Conservation (phyloP, 2,888 invertebrate species). For the Bruchidius siliquastri region DNA sequence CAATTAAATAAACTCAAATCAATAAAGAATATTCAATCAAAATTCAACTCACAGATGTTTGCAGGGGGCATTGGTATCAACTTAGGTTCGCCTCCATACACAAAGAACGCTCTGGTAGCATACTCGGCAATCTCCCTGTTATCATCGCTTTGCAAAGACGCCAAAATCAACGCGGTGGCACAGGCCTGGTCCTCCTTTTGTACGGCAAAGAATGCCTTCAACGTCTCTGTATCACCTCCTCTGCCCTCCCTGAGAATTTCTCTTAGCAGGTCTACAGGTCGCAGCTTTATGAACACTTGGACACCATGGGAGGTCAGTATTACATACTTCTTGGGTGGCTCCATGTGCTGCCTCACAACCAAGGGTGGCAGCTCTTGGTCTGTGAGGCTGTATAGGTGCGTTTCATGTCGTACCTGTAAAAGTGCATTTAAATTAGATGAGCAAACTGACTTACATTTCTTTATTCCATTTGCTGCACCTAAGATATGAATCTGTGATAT, state of each 20-base stretch:
- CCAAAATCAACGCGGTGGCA: conserved; percentile 79
- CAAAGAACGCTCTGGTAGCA: conserved; percentile 88
- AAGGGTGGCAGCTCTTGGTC: conserved; percentile 57
- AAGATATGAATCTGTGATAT: too few relatives aligned
- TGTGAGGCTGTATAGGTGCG: conserved; percentile 10
- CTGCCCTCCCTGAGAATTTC: conserved; percentile 75
- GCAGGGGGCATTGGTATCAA: conserved; percentile 28
- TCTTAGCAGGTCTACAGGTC: conserved; percentile 83
- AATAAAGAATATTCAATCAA: too few relatives aligned
- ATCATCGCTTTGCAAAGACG: conserved; percentile 62
- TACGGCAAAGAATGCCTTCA: conserved; percentile 80
- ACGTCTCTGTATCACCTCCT: conserved; percentile 80
- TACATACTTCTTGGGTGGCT: conserved; percentile 72
- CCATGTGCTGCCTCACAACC: conserved; percentile 66
- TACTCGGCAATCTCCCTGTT: conserved; percentile 73
- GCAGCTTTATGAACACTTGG: conserved; percentile 74
- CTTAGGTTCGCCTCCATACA: conserved; percentile 79
- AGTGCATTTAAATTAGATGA: too few relatives aligned
- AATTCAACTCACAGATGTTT: conserved; percentile 28
- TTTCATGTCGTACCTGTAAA: conserved; percentile 25
- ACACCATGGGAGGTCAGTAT: conserved; percentile 86
- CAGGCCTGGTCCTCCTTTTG: conserved; percentile 85
- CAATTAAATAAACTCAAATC: too few relatives aligned
- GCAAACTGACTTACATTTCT: too few relatives aligned
- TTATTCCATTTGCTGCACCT: too few relatives aligned